Evolutionary conservation across 1,140 invertebrate genomes (phyloP), one percentile per base, ranked within the genome.

Genomic region (Drosophila burlai): DNA sequence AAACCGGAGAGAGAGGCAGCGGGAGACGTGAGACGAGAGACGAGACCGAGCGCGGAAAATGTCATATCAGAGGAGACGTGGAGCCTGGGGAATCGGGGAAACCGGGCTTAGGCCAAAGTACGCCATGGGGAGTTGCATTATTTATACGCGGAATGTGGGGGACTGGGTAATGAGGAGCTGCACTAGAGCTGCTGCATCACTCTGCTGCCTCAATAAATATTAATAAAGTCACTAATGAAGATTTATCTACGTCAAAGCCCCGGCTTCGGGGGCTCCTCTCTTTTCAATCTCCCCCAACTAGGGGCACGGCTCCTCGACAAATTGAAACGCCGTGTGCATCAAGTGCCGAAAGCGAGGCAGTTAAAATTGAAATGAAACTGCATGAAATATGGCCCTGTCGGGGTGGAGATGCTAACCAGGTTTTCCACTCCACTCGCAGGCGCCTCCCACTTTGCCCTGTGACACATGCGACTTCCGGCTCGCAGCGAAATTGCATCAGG

Each of bases 401-500:
- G 29, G 29, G 1, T 18, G 2, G 34, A 26, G 34, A 49, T 49
- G 15, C 46, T 49, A 26, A 26, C 46, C 46, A 26, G 46, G 47
- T 26, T 49, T 49, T 5, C 15, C 43, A 36, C 59, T 61, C 43
- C 43, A 45, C 42, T 43, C 42, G 42, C n/a, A n/a, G 8, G 36
- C 16, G 15, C 40, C 73, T 55, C 47, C 57, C 61, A 76, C 60
- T 75, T 69, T 68, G 42, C 54, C 63, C n/a, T 55, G 58, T 80
- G 78, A 76, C 85, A 89, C 85, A 89, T 89, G 75, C 81, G 81
- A 90, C 85, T 85, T 89, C 85, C 85, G 85, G 84, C 85, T 89
- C 66, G 63, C 49, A 65, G 77, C 77, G 61, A 89, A 89, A 89
- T 89, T 90, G 85, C 85, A 90, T 89, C 85, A 89, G 61, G 38